Percentiles rank a stretch among this genome's conserved stretches.
Evolutionary conservation across 2,797 vertebrate genomes (phyloP).

Genomic region (Echeneis naucrates): DNA sequence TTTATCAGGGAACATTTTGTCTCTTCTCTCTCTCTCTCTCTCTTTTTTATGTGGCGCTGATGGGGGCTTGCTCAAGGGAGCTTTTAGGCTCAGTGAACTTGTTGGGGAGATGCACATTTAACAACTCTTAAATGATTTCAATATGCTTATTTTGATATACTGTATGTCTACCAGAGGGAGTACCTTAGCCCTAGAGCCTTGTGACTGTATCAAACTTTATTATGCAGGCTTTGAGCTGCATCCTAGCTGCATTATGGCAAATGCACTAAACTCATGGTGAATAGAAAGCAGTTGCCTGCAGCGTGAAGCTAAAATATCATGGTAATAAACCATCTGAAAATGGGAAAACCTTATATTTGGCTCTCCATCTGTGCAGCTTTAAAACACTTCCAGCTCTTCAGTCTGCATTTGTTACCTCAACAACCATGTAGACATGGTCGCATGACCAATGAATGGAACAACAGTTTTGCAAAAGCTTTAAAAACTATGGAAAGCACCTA

Average conservation of each 20-base stretch:
- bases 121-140: slow-evolving; percentile 74
- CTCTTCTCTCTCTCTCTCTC: background rate
- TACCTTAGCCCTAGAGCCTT: slow-evolving; percentile 51
- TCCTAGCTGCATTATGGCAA: slow-evolving; percentile 60
- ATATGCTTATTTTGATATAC: slow-evolving; percentile 73
- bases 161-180: slow-evolving; percentile 54
- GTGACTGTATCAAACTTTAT: slow-evolving; percentile 61
- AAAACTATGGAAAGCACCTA: background rate
- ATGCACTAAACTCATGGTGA: slow-evolving; percentile 50
- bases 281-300: slow-evolving; percentile 39
- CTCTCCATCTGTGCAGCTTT: slow-evolving; percentile 21
- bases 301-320: slow-evolving; percentile 42
- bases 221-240: slow-evolving; percentile 61
- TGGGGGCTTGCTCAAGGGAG: slow-evolving; percentile 56
- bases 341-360: slow-evolving; percentile 10
- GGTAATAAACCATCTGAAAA: slow-evolving; percentile 34
- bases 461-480: slow-evolving; percentile 1
- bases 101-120: slow-evolving; percentile 66
- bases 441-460: background rate
- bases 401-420: background rate
- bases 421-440: background rate
- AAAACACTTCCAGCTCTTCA: background rate
- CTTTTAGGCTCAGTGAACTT: slow-evolving; percentile 61
- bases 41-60: slow-evolving; percentile 36
- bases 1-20: slow-evolving; percentile 30